These are phyloP conservation scores for Pteromalus puparum DNA, from an alignment of 1,140 invertebrate species.

Conservation along the genomic window DNA sequence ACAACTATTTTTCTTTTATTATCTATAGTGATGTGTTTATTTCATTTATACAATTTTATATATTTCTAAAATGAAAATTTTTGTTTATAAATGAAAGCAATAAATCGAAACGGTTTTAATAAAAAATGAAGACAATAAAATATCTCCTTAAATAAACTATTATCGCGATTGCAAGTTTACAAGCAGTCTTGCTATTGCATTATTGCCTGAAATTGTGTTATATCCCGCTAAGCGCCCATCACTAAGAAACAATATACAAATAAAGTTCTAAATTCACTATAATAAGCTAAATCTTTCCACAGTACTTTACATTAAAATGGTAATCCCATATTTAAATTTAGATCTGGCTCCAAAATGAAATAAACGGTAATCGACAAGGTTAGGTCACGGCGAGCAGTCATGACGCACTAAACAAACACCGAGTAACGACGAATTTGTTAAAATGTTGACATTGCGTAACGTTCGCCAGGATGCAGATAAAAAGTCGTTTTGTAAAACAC, in stretches of 20 bases:
- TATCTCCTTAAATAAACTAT: background rate
- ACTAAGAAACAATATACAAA: background rate
- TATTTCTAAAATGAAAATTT: constrained; percentile 26
- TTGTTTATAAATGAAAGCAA: constrained; percentile 29
- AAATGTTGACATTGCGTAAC: background rate
- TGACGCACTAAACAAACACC: background rate
- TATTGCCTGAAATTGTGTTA: constrained; percentile 28
- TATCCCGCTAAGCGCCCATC: background rate
- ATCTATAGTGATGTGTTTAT: constrained; percentile 37
- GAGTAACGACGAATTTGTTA: background rate
- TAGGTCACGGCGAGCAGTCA: background rate
- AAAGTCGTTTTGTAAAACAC: background rate
- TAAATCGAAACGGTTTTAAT: constrained; percentile 11
- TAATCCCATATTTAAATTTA: background rate
- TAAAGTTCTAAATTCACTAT: too few species aligned
- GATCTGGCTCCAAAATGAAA: background rate
- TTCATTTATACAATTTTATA: constrained; percentile 36
- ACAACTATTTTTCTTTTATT: constrained; percentile 57
- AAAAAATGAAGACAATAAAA: constrained; percentile 4
- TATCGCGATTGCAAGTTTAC: background rate
- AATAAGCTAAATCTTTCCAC: too few species aligned
- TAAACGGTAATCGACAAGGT: background rate
- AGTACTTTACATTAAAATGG: too few species aligned
- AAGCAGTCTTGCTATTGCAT: background rate
- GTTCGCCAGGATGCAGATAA: background rate